Conservation (phyloP, 1,140 invertebrate genomes). For the Cydia fagiglandana region DNA sequence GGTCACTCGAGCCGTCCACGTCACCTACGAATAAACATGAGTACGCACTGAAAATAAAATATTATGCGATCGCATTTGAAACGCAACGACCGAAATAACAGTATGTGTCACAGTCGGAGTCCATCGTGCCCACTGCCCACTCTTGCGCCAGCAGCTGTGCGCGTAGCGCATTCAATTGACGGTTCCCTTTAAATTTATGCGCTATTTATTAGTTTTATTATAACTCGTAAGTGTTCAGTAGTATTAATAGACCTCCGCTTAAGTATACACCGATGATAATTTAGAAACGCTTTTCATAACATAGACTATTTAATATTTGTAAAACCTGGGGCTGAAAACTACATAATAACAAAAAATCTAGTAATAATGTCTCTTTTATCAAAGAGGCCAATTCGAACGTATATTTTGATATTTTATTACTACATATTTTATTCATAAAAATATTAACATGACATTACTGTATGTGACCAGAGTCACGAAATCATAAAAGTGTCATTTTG, state of each 20-base stretch:
- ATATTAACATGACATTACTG: too few species aligned
- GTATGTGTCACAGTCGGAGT: slow-evolving; percentile 34
- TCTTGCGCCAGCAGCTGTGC: slow-evolving; percentile 19
- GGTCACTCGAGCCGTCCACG: slow-evolving; percentile 53
- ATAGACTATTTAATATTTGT: neutral
- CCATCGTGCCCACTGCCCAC: neutral
- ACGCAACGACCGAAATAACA: slow-evolving; percentile 40
- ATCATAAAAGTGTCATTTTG: too few species aligned
- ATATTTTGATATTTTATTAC: too few species aligned
- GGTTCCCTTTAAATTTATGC: slow-evolving; percentile 9
- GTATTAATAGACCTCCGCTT: neutral
- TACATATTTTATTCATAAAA: too few species aligned
- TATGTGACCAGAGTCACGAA: too few species aligned
- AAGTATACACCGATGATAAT: neutral
- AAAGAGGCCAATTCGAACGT: too few species aligned
- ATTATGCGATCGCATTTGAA: slow-evolving; percentile 67
- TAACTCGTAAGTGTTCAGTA: neutral
- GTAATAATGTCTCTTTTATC: too few species aligned
- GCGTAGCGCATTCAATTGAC: slow-evolving; percentile 6
- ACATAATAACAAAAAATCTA: too few species aligned
- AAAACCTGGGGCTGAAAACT: too few species aligned
- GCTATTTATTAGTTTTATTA: slow-evolving; percentile 1
- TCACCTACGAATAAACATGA: slow-evolving; percentile 73
- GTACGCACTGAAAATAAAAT: slow-evolving; percentile 76
- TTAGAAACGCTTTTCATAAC: neutral